Percentiles rank a stretch among this genome's conserved stretches.
phyloP scores from a whole-genome alignment of 1,140 invertebrate species.

The Drosophila busckii region DNA sequence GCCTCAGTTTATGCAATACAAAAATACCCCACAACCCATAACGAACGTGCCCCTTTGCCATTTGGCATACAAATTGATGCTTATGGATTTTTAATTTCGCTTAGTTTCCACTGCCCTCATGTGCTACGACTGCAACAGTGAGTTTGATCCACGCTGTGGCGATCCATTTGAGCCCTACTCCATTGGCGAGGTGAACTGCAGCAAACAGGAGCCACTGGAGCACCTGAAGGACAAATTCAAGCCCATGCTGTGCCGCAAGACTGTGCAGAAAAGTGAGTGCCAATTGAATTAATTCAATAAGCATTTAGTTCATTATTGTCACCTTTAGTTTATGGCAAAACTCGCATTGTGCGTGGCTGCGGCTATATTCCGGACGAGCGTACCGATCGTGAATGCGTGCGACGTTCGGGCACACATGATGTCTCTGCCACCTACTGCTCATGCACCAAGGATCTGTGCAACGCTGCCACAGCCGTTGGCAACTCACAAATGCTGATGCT shows the following conservation, averaged over 20 bases:
- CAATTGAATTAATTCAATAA: not conserved
- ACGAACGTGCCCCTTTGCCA: not conserved
- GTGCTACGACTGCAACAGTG: constrained; percentile 93
- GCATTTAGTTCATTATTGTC: not conserved
- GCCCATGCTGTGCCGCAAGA: constrained; percentile 88
- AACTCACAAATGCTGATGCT: constrained; percentile 32
- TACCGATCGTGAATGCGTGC: constrained; percentile 82
- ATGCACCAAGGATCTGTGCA: constrained; percentile 87
- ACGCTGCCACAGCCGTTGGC: constrained; percentile 79
- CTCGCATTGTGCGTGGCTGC: constrained; percentile 86
- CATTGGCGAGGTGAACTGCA: constrained; percentile 90
- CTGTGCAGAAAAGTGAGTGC: constrained; percentile 84
- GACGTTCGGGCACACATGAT: constrained; percentile 86
- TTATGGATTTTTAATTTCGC: constrained; percentile 10
- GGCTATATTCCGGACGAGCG: constrained; percentile 85
- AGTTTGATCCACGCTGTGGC: constrained; percentile 90
- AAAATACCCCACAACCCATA: constrained; percentile 9
- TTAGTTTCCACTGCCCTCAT: constrained; percentile 80
- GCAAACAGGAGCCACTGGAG: constrained; percentile 84
- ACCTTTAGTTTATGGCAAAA: constrained; percentile 84
- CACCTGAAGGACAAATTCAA: constrained; percentile 83
- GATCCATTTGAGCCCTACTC: constrained; percentile 90
- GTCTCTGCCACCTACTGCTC: constrained; percentile 87
- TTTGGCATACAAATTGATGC: constrained; percentile 20
- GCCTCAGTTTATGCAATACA: constrained; percentile 29